Conservation (phyloP, 2,797 vertebrate species). For the Muscicapa striata region DNA sequence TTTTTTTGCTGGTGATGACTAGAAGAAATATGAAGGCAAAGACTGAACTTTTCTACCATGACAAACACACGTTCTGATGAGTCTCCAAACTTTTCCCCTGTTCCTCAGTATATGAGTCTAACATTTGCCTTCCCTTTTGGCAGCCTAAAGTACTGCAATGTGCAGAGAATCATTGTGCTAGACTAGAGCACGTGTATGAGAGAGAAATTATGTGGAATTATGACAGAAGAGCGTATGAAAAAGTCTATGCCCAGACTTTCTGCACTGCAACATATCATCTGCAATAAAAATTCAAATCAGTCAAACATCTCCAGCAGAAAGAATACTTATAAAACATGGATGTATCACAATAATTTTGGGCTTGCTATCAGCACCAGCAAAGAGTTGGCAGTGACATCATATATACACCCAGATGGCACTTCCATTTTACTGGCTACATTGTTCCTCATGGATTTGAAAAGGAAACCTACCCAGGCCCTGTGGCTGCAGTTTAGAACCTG, state of each 20-base stretch:
- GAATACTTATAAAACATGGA: slow-evolving; percentile 71
- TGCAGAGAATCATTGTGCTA: not conserved
- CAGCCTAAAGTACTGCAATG: not conserved
- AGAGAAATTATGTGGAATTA: slow-evolving; percentile 41
- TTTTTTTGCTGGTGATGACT: slow-evolving; percentile 46
- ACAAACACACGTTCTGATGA: not conserved
- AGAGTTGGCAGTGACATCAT: slow-evolving; percentile 74
- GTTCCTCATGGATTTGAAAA: slow-evolving; percentile 71
- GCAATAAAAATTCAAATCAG: slow-evolving; percentile 77
- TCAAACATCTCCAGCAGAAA: slow-evolving; percentile 67
- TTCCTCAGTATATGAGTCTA: not conserved
- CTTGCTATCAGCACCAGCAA: slow-evolving; percentile 67
- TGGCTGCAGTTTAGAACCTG: slow-evolving; percentile 54
- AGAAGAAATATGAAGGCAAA: slow-evolving; percentile 45
- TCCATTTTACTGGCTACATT: slow-evolving; percentile 74
- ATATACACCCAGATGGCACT: slow-evolving; percentile 78
- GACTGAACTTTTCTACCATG: not conserved
- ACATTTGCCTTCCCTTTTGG: slow-evolving; percentile 28
- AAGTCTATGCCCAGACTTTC: slow-evolving; percentile 56
- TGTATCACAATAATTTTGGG: slow-evolving; percentile 69
- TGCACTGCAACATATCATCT: slow-evolving; percentile 50
- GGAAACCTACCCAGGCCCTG: slow-evolving; percentile 58
- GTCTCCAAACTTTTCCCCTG: not conserved
- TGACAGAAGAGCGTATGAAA: slow-evolving; percentile 31
- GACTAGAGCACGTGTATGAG: not conserved